Base-by-base conservation (phyloP, 1,140 invertebrate genomes). In the Drosophila cardini region DNA sequence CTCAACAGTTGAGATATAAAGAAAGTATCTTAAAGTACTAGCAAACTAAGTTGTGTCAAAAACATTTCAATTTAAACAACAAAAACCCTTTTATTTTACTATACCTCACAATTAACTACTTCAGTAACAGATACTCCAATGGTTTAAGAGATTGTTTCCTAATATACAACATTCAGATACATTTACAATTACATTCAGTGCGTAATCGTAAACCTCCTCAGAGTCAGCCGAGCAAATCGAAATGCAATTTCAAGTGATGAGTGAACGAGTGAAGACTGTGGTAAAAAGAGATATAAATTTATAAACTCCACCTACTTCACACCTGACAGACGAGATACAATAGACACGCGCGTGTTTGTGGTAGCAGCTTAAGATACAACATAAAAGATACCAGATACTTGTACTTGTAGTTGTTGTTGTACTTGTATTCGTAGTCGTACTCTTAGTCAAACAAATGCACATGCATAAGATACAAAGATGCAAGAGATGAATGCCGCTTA, bases 251-350 rank as follows among this genome's bases (percentile, higher is more conserved):
- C 3, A 42, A 21, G 38, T 58, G 65, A 52, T 52, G 43, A 69
- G 43, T 53, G 55, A 63, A 26, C 21, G 21, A 26, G 46, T 16
- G 32, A 56, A n/a, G 53, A 5, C 8, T 36, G 50, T 4, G 50
- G n/a, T 13, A 2, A 10, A 40, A 18, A 32, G 21, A 26, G 21
- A 26, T 26, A 26, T 26, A 26, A 26, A 26, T 26, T 40, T 52
- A 69, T 48, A 40, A 75, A 64, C 72, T 76, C 73, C 73, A 72
- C 73, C 73, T 65, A 72, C 73, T 76, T 72, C 55, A 71, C 73
- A 76, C 73, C 57, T 72, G 68, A 72, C 57, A 55, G 73, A 16
- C 52, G 50, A 57, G 16, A 10, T 57, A 70, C 52, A 70, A 62
- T 32, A 57, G 52, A 52, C 43, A 65, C 69, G 43, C 42, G 45